Percentiles rank a stretch among this genome's conserved stretches.
Evolutionary conservation across 2,888 invertebrate genomes (phyloP).

Genomic region (Drosophila algonquin): DNA sequence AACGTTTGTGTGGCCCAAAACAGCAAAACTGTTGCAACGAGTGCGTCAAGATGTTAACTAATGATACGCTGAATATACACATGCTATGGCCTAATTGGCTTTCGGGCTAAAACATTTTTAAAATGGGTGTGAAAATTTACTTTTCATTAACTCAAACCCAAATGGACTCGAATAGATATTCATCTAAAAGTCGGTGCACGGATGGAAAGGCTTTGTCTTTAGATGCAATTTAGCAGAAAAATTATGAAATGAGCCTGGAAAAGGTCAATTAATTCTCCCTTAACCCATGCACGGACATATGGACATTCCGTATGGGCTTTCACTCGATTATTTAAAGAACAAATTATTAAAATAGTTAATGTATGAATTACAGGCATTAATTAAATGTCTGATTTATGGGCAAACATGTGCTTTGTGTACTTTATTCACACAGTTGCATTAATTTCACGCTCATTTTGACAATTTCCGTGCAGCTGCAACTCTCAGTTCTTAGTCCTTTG

Average conservation of each 20-base stretch:
- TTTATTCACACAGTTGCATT: constrained; percentile 15
- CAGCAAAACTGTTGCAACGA: constrained; percentile 65
- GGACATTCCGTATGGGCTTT: not conserved
- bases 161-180: not conserved
- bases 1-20: constrained; percentile 33
- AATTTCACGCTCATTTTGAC: constrained; percentile 45
- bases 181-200: constrained; percentile 1
- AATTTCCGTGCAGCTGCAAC: constrained; percentile 41
- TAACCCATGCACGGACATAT: not conserved
- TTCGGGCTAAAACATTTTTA: constrained; percentile 47
- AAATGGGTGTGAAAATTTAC: constrained; percentile 43
- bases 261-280: not conserved
- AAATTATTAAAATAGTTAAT: constrained; percentile 32
- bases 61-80: constrained; percentile 60
- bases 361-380: constrained; percentile 39
- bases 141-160: constrained; percentile 7
- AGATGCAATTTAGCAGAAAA: not conserved
- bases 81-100: constrained; percentile 64
- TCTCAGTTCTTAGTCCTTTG: constrained; percentile 3
- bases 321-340: constrained; percentile 26
- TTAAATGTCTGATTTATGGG: constrained; percentile 32
- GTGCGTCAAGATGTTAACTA: constrained; percentile 70
- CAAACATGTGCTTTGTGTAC: constrained; percentile 8
- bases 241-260: not conserved
- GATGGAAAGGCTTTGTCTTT: not conserved